Evolutionary conservation across 2,113 vertebrate genomes (phyloP).

Genomic region (Prionailurus viverrinus): DNA sequence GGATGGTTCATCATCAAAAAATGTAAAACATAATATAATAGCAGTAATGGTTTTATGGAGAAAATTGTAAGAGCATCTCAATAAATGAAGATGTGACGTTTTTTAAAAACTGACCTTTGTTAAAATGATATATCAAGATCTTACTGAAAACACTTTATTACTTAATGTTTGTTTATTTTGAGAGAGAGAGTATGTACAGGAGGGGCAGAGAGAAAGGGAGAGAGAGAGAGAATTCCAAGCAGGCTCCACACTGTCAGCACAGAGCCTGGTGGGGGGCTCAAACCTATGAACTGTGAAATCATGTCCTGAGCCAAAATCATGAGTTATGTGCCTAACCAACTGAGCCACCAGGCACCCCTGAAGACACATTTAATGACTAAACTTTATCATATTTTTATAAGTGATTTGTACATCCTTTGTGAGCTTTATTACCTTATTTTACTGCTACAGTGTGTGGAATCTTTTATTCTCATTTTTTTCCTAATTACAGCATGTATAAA

Average conservation of each 20-base stretch:
- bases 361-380: not conserved
- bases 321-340: too few relatives aligned
- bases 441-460: not conserved
- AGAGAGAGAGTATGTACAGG: too few relatives aligned
- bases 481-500: not conserved
- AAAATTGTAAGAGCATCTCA: not conserved
- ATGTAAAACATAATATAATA: not conserved
- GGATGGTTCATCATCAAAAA: not conserved
- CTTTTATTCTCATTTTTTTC: not conserved
- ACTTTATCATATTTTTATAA: not conserved
- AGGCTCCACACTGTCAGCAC: too few relatives aligned
- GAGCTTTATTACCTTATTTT: not conserved
- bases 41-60: not conserved
- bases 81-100: not conserved
- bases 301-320: too few relatives aligned
- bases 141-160: not conserved
- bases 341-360: not conserved
- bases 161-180: too few relatives aligned
- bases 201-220: too few relatives aligned
- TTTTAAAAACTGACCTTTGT: not conserved
- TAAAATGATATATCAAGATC: not conserved
- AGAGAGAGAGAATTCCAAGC: too few relatives aligned
- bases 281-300: too few relatives aligned
- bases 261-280: too few relatives aligned
- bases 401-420: not conserved